phyloP scores from a whole-genome alignment of 2,797 vertebrate species.

The Gymnothorax reevesii region DNA sequence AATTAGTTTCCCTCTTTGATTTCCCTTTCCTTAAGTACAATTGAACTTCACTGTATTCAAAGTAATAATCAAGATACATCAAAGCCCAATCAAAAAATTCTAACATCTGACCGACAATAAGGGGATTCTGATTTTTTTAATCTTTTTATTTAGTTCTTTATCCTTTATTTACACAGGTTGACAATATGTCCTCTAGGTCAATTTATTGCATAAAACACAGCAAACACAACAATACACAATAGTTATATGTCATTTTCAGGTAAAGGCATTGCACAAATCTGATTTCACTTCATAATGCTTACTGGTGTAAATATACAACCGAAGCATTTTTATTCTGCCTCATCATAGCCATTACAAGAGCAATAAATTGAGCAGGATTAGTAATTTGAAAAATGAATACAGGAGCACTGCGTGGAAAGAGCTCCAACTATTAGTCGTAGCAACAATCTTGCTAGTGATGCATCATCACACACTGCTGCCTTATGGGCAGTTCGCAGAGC shows the following conservation, averaged over 20 bases:
- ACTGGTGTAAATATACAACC: not conserved
- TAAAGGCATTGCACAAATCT: not conserved
- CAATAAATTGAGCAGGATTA: not conserved
- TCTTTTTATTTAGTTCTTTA: no score
- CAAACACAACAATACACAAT: no score
- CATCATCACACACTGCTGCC: not conserved
- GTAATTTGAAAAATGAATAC: no score
- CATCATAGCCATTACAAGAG: not conserved
- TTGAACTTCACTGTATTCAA: not conserved
- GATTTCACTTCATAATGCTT: not conserved
- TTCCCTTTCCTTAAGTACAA: not conserved
- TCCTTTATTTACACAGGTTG: no score
- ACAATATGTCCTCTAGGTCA: no score
- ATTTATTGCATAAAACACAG: no score
- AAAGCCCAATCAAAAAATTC: not conserved
- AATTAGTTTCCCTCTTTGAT: not conserved
- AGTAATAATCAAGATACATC: not conserved
- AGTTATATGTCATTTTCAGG: no score
- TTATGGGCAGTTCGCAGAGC: not conserved
- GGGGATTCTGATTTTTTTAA: no score
- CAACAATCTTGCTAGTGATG: slow-evolving; percentile 19
- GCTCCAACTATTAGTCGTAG: slow-evolving; percentile 16
- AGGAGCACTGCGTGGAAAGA: slow-evolving; percentile 8
- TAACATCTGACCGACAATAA: not conserved
- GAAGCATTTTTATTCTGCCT: not conserved